phyloP scores from a whole-genome alignment of 2,888 invertebrate genomes.

The Yponomeuta sedellus region DNA sequence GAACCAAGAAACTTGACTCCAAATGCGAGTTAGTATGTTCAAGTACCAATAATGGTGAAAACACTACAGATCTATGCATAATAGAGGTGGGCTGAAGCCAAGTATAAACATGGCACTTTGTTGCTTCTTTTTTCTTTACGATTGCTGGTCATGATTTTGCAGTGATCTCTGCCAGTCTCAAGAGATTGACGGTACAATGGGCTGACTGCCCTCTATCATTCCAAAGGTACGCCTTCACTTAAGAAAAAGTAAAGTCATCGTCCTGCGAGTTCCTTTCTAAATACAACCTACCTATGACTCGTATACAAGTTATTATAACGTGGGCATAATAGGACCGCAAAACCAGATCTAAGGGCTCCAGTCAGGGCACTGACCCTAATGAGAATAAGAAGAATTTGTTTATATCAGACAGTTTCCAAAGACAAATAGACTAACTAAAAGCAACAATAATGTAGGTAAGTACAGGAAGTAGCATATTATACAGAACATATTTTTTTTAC shows the following conservation, averaged over 20 bases:
- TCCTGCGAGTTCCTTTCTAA: not conserved
- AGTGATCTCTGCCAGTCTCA: not conserved
- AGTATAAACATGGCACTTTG: not conserved
- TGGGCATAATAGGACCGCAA: not conserved
- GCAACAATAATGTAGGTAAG: too few relatives aligned
- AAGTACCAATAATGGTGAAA: not conserved
- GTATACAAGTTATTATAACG: not conserved
- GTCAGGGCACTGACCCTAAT: not conserved
- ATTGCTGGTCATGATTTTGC: not conserved
- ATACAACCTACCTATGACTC: constrained; percentile 28
- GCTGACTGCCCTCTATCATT: constrained; percentile 3
- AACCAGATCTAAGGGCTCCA: not conserved
- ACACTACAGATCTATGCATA: not conserved
- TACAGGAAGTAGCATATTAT: too few relatives aligned
- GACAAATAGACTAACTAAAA: too few relatives aligned
- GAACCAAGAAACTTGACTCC: not conserved
- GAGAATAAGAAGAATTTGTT: too few relatives aligned
- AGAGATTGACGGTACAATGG: constrained; percentile 15
- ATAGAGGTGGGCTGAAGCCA: not conserved
- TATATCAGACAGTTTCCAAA: too few relatives aligned
- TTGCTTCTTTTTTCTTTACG: not conserved
- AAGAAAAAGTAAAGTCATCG: constrained; percentile 17
- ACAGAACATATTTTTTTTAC: too few relatives aligned
- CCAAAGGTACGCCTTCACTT: not conserved
- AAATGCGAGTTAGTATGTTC: not conserved